A percentile compares a stretch with the other conserved stretches of the same genome.
These are phyloP conservation scores for Malurus alboscapulatus DNA, from an alignment of 2,113 vertebrate genomes.

Conservation along the genomic window DNA sequence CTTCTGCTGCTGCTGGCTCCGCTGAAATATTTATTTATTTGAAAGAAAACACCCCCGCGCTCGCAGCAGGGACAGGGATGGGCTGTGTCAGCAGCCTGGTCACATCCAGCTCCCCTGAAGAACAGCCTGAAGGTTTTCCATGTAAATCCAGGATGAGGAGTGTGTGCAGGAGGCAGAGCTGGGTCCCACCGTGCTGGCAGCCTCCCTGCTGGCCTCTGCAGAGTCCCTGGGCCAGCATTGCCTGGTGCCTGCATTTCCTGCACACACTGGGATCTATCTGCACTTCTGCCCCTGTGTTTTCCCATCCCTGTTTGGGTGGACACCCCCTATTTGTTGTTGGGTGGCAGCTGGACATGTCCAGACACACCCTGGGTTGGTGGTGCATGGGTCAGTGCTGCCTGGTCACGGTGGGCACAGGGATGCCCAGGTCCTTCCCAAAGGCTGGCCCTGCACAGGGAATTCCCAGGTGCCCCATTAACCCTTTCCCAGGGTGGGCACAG, in stretches of 20 bases:
- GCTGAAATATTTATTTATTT: background rate
- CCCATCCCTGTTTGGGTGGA: background rate
- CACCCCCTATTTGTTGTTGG: background rate
- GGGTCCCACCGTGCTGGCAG: background rate
- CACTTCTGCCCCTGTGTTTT: background rate
- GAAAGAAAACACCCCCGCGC: background rate
- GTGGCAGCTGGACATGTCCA: background rate
- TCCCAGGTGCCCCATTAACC: background rate
- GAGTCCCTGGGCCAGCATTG: rapidly evolving
- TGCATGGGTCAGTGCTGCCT: background rate
- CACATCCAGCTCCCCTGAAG: background rate
- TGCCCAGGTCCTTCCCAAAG: background rate
- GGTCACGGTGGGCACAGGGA: background rate
- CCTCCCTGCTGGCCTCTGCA: background rate
- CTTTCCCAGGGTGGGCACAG: background rate
- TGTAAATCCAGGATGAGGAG: background rate
- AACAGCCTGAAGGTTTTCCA: background rate
- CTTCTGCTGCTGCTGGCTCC: background rate
- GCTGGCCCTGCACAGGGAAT: background rate
- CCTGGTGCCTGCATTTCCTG: background rate
- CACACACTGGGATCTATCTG: rapidly evolving
- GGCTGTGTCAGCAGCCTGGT: background rate
- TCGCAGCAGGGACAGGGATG: background rate
- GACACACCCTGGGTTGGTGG: background rate
- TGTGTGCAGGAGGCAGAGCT: background rate